These are phyloP conservation scores for Smithornis capensis DNA, from an alignment of 2,113 vertebrate species.

Conservation along the genomic window DNA sequence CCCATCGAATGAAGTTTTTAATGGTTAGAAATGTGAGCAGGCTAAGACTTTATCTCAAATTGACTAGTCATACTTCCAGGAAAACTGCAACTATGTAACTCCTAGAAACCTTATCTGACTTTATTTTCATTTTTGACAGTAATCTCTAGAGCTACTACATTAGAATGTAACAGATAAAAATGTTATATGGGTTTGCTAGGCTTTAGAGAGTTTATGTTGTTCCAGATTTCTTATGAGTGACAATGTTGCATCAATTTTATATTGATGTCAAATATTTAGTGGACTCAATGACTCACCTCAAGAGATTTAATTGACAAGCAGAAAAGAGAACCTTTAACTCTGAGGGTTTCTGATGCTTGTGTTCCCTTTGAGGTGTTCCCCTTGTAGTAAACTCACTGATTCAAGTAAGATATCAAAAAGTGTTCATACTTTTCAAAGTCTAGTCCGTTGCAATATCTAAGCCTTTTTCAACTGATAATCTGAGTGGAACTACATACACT, in stretches of 20 bases:
- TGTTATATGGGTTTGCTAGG: background rate
- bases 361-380: background rate
- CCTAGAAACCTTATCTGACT: background rate
- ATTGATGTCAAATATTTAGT: background rate
- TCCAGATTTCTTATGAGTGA: background rate
- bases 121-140: background rate
- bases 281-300: background rate
- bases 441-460: background rate
- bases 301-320: background rate
- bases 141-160: background rate
- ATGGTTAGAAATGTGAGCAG: background rate
- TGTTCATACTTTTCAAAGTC: background rate
- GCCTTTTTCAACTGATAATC: background rate
- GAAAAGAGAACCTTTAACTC: background rate
- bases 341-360: background rate
- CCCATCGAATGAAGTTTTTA: background rate
- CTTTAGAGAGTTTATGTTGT: background rate
- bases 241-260: background rate
- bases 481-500: background rate
- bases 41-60: background rate
- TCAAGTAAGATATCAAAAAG: background rate
- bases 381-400: background rate
- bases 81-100: background rate
- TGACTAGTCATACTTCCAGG: background rate
- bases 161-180: background rate